Conservation (phyloP, 2,113 vertebrate species). For the Coreoperca whiteheadi region DNA sequence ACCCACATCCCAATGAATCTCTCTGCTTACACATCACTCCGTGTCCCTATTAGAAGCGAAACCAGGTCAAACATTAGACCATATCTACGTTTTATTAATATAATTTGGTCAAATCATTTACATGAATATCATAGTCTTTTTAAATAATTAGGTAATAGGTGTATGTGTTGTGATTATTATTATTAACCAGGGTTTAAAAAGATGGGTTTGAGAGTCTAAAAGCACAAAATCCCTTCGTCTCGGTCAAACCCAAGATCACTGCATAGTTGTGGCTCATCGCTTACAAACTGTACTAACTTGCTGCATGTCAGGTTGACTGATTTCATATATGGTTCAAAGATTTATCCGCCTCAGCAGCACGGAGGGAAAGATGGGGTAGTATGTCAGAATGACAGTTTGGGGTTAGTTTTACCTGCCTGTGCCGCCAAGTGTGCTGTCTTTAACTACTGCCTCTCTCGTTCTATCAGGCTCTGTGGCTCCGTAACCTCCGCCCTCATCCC, state of each 20-base stretch:
- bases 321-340: constrained; percentile 27
- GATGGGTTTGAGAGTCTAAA: not conserved
- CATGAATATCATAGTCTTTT: not conserved
- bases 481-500: constrained; percentile 2
- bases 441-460: constrained; percentile 26
- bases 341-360: constrained; percentile 40
- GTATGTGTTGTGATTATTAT: not conserved
- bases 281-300: constrained; percentile 34
- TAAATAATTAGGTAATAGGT: not conserved
- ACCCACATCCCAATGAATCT: not conserved
- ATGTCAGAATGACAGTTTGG: constrained; percentile 69
- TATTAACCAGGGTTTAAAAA: not conserved
- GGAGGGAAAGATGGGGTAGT: constrained; percentile 12
- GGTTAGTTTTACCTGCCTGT: constrained; percentile 61
- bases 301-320: constrained; percentile 56
- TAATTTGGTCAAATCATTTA: too few species aligned
- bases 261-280: constrained; percentile 20
- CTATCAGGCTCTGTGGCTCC: constrained; percentile 12
- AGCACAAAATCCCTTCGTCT: not conserved
- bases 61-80: not conserved
- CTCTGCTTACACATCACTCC: not conserved
- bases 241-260: not conserved
- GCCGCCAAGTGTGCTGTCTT: constrained; percentile 22
- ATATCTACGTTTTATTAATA: too few species aligned
- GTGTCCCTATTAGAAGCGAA: not conserved